Evolutionary conservation across 2,113 vertebrate genomes (phyloP).

Genomic region (Centropus unirufus): DNA sequence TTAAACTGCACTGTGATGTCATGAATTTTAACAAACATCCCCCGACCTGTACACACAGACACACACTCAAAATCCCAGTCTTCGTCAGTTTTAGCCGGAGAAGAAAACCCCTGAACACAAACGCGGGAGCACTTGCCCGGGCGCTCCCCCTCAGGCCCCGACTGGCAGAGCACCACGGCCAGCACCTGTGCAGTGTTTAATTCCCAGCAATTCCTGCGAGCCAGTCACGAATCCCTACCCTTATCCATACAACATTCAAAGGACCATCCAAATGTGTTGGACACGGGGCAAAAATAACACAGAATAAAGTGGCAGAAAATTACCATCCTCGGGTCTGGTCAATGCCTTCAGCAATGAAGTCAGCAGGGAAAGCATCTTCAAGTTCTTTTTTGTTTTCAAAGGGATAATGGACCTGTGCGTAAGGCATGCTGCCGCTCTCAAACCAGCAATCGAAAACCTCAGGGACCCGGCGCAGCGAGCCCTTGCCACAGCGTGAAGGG

Average conservation of each 20-base stretch:
- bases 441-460: slow-evolving; percentile 99
- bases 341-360: slow-evolving; percentile 98
- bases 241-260: background rate
- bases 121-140: background rate
- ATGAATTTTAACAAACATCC: background rate
- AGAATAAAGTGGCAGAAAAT: rapidly evolving
- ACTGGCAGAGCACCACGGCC: background rate
- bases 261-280: background rate
- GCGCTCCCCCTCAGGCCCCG: background rate
- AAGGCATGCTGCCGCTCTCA: slow-evolving; percentile 98
- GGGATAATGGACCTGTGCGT: slow-evolving; percentile 94
- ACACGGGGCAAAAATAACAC: background rate
- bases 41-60: background rate
- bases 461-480: slow-evolving; percentile 79
- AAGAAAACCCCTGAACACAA: background rate
- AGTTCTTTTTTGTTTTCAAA: slow-evolving; percentile 93
- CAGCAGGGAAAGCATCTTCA: slow-evolving; percentile 93
- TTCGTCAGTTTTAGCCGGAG: background rate
- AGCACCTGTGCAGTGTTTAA: background rate
- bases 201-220: background rate
- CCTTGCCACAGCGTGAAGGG: slow-evolving; percentile 88
- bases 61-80: background rate
- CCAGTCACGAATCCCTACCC: background rate
- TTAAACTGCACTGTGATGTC: background rate
- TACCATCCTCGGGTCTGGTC: slow-evolving; percentile 98